Evolutionary conservation across 2,113 vertebrate genomes (phyloP).

Genomic region (Rhinolophus sinicus): DNA sequence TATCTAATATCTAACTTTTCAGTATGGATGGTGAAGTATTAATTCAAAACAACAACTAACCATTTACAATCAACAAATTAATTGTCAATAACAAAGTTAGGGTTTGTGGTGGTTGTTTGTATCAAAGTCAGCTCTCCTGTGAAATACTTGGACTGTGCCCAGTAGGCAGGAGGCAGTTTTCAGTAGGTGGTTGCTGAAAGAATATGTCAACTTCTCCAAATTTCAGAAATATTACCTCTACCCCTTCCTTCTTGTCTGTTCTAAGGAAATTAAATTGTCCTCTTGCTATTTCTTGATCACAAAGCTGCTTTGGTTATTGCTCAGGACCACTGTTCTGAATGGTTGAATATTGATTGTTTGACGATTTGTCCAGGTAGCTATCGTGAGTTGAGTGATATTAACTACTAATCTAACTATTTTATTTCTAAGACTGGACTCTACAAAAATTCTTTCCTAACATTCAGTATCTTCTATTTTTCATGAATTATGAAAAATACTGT

Average conservation of each 20-base stretch:
- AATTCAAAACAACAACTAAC: not conserved
- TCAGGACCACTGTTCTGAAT: constrained; percentile 15
- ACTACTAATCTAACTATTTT: not conserved
- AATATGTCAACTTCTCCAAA: not conserved
- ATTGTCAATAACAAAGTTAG: not conserved
- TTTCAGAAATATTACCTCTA: not conserved
- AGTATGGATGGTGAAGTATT: not conserved
- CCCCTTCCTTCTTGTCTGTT: not conserved
- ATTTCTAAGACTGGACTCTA: not conserved
- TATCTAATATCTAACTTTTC: not conserved
- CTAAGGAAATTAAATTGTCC: constrained; percentile 29
- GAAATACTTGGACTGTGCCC: not conserved
- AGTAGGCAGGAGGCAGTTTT: not conserved
- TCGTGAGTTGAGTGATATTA: not conserved
- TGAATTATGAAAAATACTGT: not conserved
- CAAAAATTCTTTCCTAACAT: not conserved
- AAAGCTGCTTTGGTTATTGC: constrained; percentile 14
- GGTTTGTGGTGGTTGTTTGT: not conserved
- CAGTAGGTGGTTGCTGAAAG: not conserved
- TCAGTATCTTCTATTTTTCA: constrained; percentile 10
- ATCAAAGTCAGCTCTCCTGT: not conserved
- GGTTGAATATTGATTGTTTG: not conserved
- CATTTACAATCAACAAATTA: not conserved
- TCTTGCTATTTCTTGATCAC: not conserved
- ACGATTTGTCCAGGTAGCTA: not conserved